Percentiles rank a stretch among this genome's conserved stretches.
These are phyloP conservation scores for Druon quercuslanigerum DNA, from an alignment of 1,140 invertebrate genomes.

Conservation along the genomic window DNA sequence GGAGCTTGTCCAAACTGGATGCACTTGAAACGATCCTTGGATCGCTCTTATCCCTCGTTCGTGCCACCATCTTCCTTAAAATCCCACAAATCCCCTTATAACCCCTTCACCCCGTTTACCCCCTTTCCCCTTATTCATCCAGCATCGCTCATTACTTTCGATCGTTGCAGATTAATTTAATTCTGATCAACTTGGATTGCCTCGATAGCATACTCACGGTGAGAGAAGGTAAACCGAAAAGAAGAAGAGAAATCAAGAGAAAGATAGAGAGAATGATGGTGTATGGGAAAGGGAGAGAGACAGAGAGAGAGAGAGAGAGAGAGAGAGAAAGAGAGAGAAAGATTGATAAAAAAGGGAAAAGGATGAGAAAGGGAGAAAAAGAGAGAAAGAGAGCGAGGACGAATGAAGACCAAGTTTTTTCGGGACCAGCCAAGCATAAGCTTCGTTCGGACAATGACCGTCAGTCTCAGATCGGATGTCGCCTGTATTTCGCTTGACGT, in stretches of 20 bases:
- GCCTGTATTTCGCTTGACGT: constrained; percentile 27
- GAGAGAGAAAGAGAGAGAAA: too few species aligned
- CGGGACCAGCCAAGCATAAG: constrained; percentile 21
- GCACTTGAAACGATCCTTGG: constrained; percentile 40
- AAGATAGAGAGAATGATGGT: background rate
- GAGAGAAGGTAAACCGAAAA: constrained; percentile 33
- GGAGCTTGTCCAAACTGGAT: constrained; percentile 45
- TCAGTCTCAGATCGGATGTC: constrained; percentile 27
- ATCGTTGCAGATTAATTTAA: constrained; percentile 60
- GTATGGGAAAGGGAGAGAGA: background rate
- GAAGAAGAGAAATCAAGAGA: constrained; percentile 39
- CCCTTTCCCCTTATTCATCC: background rate
- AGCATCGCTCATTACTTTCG: constrained; percentile 47
- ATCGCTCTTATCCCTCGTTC: constrained; percentile 56
- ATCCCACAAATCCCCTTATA: background rate
- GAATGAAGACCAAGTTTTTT: constrained; percentile 21
- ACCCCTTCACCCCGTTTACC: background rate
- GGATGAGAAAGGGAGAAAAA: background rate
- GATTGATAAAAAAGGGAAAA: constrained; percentile 4
- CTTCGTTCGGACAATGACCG: constrained; percentile 25
- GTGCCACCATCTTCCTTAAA: constrained; percentile 46
- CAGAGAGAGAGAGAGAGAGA: background rate
- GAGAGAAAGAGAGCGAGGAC: constrained; percentile 12
- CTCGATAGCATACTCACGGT: constrained; percentile 4
- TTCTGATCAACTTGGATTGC: constrained; percentile 49